Evolutionary conservation across 2,888 invertebrate genomes (phyloP).

Genomic region (Vandiemenella viatica): DNA sequence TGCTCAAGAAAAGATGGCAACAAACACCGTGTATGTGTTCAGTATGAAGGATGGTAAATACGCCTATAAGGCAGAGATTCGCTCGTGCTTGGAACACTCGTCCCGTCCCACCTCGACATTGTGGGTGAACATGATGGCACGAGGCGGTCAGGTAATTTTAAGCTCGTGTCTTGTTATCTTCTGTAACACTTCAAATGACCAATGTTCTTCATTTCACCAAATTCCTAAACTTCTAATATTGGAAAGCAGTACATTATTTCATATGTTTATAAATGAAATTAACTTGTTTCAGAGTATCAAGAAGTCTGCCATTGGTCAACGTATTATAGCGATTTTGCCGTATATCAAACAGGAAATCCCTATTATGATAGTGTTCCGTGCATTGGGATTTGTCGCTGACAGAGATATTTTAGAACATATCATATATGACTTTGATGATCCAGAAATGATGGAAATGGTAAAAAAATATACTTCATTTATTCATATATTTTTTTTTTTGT

Average conservation of each 20-base stretch:
- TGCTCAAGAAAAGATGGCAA: conserved; percentile 99
- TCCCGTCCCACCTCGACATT: conserved; percentile 91
- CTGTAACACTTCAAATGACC: neutral
- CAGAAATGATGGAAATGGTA: conserved; percentile 99
- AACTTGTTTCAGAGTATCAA: conserved; percentile 75
- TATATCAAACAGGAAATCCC: conserved; percentile 99
- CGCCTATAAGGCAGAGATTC: conserved; percentile 95
- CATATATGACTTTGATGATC: conserved; percentile 99
- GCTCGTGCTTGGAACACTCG: conserved; percentile 81
- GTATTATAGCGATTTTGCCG: conserved; percentile 93
- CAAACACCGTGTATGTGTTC: conserved; percentile 99
- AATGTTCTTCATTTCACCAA: neutral
- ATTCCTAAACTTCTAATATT: neutral
- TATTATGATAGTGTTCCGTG: conserved; percentile 98
- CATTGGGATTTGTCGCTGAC: conserved; percentile 98
- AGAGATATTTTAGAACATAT: conserved; percentile 98
- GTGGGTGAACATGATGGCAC: conserved; percentile 99
- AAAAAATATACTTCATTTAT: no score
- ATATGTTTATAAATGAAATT: neutral
- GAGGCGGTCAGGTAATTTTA: conserved; percentile 60
- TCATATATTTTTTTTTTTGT: conserved; percentile 2
- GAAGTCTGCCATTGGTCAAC: conserved; percentile 95
- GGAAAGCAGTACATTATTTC: neutral
- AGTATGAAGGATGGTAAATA: conserved; percentile 99
- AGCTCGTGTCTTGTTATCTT: neutral